Evolutionary conservation across 2,888 invertebrate genomes (phyloP), one percentile per base, ranked within the genome.

Genomic region (Microchrysa polita): DNA sequence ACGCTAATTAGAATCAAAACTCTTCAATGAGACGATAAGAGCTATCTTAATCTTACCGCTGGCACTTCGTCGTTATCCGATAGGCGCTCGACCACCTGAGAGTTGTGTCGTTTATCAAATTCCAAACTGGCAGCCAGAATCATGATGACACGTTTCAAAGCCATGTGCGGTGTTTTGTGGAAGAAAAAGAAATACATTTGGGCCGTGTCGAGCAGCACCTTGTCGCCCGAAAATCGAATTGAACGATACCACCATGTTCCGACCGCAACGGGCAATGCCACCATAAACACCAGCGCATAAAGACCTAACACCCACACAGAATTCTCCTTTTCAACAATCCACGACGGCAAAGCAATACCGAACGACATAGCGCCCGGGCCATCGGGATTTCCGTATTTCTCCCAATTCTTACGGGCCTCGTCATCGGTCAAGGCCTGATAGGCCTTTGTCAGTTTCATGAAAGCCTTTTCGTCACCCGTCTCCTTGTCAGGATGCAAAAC

Each of bases 201-300:
- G 5, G 97, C 95, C n/a, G 99, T 99, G 81, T 97, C 96, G 75
- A 99, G 86, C 14, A 99, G 87, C 1, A 98, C 97, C 88, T 97
- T 95, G 83, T 99, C 98, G 75, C 97, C 97, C 73, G 97, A 97
- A 86, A 94, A 99, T 79, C 95, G 92, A 79, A 98, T 98, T 75
- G 97, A 97, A 74, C 95, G 91, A 85, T 98, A 98, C 99, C 99
- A 99, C 99, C 99, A 99, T 79, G 94, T 94, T 63, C 98, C 98
- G 76, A 96, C 85, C 76, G 91, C 92, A 72, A 92, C 93, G 23
- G 95, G 95, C 82, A 99, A 86, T 55, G 97, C 95, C 73, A 99
- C 93, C 98, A 99, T 99, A 84, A 99, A 99, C 1, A 99, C 94
- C 67, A 98, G 87, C 4, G 94, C 97, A 86, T 98, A 98, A 1